phyloP scores from a whole-genome alignment of 64 coral and sea anemone genomes.

The Stichodactyla helianthus region DNA sequence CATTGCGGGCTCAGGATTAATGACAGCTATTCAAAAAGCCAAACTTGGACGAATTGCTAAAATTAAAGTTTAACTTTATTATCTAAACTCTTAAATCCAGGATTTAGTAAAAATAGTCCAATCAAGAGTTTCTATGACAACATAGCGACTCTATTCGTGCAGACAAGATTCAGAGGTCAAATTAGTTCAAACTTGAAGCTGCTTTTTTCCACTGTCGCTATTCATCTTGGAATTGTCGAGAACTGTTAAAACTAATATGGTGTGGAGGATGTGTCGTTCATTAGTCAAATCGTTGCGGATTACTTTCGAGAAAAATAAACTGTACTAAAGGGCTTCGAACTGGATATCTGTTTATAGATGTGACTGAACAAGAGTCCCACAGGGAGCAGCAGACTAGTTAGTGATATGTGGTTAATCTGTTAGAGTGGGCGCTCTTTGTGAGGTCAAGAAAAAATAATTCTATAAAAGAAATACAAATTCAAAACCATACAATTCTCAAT shows the following conservation, averaged over 20 bases:
- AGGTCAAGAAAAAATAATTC: not conserved
- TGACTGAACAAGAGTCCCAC: not conserved
- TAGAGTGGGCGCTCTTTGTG: not conserved
- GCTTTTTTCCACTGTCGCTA: not conserved
- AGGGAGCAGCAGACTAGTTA: not conserved
- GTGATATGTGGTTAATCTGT: not conserved
- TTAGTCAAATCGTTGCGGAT: not conserved
- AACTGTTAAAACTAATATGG: too few relatives aligned
- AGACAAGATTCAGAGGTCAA: not conserved
- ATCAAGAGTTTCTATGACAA: not conserved
- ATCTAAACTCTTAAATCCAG: not conserved
- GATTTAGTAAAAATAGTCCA: not conserved
- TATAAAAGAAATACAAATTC: too few relatives aligned
- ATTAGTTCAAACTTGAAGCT: not conserved
- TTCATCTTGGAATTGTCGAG: too few relatives aligned
- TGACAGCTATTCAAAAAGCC: too few relatives aligned
- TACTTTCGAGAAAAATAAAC: not conserved
- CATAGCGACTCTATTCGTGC: not conserved
- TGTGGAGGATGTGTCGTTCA: too few relatives aligned
- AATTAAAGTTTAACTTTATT: not conserved
- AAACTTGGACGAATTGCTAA: not conserved
- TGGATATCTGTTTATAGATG: not conserved
- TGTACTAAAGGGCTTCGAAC: not conserved
- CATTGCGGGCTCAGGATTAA: too few relatives aligned
- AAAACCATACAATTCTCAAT: too few relatives aligned